Base-by-base conservation (phyloP, 2,888 invertebrate genomes). In the Lottia scabra region DNA sequence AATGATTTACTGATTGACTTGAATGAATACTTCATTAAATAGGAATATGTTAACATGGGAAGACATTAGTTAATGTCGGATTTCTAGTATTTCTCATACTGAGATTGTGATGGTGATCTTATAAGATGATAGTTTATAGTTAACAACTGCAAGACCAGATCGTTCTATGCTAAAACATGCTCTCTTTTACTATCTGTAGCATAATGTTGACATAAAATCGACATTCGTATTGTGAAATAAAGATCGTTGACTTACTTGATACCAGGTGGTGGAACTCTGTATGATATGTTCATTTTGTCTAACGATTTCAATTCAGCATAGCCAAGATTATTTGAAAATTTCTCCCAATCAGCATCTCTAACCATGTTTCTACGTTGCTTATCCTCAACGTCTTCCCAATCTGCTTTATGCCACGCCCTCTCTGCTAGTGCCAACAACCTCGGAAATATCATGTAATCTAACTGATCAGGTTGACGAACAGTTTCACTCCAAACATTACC, bases 401-500 rank as follows among this genome's bases (percentile, higher is more conserved):
- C n/a, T 27, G 85, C 85, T 30, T 80, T 77, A 68, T 87, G 87
- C 87, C 87, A 88, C 2, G 82, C 79, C 26, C 87, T 74, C 76
- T 88, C 87, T 0, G 88, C 88, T 19, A 86, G 70, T 0, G 87
- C 86, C 30, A 86, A 69, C 3, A 85, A 64, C 15, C 86, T 73
- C 0, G 86, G 86, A 68, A 81, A 84, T 15, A 83, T 65, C 84
- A 85, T 84, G 63, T 80, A 74, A 8, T 81, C 75, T 13, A 85
- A 63, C n/a, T 84, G 80, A 0, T 78, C 78, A 0, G 67, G 65
- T 0, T 73, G 80, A 15, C 82, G 75, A 5, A 83, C 71, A 0
- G 83, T 81, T 70, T 87, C 87, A 13, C 81, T 76, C 86, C 86
- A 87, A 16, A 87, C 65, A 19, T 85, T 81, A 0, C 83, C 86